Conservation (phyloP, 2,797 vertebrate species). For the Corythornis leucogaster region DNA sequence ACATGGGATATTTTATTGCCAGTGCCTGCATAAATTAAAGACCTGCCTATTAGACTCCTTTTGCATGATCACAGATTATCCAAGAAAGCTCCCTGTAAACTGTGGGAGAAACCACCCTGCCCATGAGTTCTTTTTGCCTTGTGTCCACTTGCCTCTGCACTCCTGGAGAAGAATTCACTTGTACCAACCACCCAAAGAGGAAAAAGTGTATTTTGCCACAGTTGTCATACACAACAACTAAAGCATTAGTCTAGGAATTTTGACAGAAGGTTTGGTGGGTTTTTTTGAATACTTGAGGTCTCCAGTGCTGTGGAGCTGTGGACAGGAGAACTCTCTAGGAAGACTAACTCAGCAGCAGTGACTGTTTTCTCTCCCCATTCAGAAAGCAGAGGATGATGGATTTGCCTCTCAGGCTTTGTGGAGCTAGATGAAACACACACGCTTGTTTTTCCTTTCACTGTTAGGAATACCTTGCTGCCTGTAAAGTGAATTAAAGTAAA, state of each 20-base stretch:
- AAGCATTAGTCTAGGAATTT: neutral
- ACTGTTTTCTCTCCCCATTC: neutral
- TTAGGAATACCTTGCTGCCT: neutral
- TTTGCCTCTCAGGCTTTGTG: neutral
- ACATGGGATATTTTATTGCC: neutral
- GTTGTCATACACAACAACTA: accelerated
- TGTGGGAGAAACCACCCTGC: neutral
- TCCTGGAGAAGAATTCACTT: neutral
- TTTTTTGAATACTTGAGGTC: neutral
- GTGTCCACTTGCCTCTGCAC: neutral
- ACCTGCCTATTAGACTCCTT: neutral
- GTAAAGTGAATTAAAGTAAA: neutral
- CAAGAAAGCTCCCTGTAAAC: neutral
- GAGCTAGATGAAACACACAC: neutral
- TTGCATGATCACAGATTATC: neutral
- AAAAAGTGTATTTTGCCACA: neutral
- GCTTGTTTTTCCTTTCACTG: neutral
- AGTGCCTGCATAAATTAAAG: neutral
- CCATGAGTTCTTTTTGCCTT: neutral
- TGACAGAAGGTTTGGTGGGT: neutral
- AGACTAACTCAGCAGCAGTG: neutral
- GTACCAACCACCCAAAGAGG: neutral
- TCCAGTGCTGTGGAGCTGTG: neutral
- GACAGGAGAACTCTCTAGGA: neutral
- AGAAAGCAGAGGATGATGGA: neutral